Percentiles rank a stretch among this genome's conserved stretches.
phyloP scores from a whole-genome alignment of 2,888 invertebrate species.

The Meteorus cinctellus region DNA sequence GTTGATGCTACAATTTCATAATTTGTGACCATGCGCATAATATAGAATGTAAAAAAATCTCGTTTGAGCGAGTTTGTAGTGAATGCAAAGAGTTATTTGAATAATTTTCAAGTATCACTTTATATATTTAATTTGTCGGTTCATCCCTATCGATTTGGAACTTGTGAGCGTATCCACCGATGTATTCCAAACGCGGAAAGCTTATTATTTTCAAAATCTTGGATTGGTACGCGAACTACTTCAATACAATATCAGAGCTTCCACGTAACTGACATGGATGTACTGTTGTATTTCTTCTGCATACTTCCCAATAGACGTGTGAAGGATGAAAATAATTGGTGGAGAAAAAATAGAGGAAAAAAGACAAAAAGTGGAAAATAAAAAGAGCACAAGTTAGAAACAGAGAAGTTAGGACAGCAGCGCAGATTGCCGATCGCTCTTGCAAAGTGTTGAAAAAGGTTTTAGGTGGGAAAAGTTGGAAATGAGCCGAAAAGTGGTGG shows the following conservation, averaged over 20 bases:
- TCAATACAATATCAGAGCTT: neutral
- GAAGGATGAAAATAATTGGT: neutral
- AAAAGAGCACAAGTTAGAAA: constrained; percentile 5
- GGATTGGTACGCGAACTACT: neutral
- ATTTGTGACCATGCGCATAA: neutral
- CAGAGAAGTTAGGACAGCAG: neutral
- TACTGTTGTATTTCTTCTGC: neutral
- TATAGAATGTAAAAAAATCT: neutral
- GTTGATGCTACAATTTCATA: neutral
- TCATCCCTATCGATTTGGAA: neutral
- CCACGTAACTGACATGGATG: neutral
- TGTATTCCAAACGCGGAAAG: neutral
- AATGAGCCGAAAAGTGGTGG: constrained; percentile 48
- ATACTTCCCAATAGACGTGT: neutral
- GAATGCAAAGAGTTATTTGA: neutral
- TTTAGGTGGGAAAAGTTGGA: constrained; percentile 44
- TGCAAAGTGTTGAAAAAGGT: constrained; percentile 46
- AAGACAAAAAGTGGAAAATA: neutral
- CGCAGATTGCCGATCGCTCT: constrained; percentile 22
- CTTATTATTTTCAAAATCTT: neutral
- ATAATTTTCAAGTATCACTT: constrained; percentile 12
- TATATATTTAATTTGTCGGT: neutral
- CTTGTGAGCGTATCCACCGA: neutral
- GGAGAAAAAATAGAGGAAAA: neutral
- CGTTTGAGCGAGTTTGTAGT: neutral